These are phyloP conservation scores for Melanocharis versteri DNA, from an alignment of 2,113 vertebrate genomes.

Conservation along the genomic window DNA sequence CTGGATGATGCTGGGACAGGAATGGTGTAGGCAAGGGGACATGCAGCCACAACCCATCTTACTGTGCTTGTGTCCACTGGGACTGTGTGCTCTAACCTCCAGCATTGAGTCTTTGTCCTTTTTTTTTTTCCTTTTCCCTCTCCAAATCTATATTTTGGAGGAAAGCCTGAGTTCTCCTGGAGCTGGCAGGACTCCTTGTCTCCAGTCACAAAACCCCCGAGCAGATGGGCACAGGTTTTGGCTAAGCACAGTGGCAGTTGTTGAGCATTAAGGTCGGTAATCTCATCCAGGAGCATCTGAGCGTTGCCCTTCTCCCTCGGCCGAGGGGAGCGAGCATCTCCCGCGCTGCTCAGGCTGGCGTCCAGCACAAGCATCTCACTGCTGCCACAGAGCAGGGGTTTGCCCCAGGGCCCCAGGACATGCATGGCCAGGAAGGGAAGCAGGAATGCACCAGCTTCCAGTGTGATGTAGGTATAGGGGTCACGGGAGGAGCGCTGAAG, in stretches of 20 bases:
- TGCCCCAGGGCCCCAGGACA: not conserved
- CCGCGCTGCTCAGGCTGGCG: accelerated
- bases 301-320: not conserved
- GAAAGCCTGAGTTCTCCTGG: not conserved
- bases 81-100: not conserved
- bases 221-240: constrained; percentile 53
- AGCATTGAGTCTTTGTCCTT: not conserved
- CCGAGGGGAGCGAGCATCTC: accelerated
- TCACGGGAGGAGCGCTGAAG: not conserved
- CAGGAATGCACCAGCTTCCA: not conserved
- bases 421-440: not conserved
- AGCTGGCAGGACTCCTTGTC: constrained; percentile 22
- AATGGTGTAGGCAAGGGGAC: not conserved
- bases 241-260: constrained; percentile 19
- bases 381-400: not conserved
- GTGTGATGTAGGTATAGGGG: not conserved
- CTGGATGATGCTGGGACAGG: not conserved
- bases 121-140: not conserved
- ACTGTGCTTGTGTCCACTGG: not conserved
- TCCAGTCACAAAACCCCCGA: constrained; percentile 13
- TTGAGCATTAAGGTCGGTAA: constrained; percentile 27
- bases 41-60: not conserved
- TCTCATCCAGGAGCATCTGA: constrained; percentile 26
- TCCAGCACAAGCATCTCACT: not conserved
- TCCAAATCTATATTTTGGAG: constrained; percentile 2